Base-by-base conservation (phyloP, 2,797 vertebrate genomes). In the Phrynocephalus guinanensis region DNA sequence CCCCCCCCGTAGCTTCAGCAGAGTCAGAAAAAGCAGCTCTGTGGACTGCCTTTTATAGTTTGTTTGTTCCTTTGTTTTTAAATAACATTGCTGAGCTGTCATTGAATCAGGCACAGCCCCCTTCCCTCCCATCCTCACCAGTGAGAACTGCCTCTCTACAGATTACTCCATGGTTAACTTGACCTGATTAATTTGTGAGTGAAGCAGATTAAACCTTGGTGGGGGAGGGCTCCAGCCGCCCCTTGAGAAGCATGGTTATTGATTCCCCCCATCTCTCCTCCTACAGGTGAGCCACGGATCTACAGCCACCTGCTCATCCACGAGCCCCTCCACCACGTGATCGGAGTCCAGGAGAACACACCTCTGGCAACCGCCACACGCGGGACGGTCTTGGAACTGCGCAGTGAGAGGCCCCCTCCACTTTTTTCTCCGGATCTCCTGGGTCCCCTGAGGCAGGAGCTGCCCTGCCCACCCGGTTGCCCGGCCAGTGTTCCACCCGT, bases 241-340 rank as follows among this genome's bases (percentile, higher is more conserved):
- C 11, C 5, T 15, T 1, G 18, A 67, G 76, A 2, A 84, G 6
- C 30, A 10, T 1, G 16, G 2, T 5, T 1, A 0, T 28, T 18
- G 20, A 13, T 48, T 3, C 6, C 86, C 82, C 83, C 86, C 84
- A 91, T 91, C 7, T 93, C 89, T 88, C 70, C 77, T 48, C 33
- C 24, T 16, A 18, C 92, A 67, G 84, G 71, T 70, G 92, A 95
- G 15, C 92, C 95, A 33, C 93, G 91, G 80, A 85, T 93, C 26
- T 96, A 92, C 33, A 97, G 97, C 83, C 97, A 97, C 0, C 81
- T 97, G 6, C 79, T 97, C 56, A 95, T 97, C 26, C 96, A 92
- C 24, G 98, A 98, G 71, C 94, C 96, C 85, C 88, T 94, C 24
- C 95, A 95, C 33, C 91, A 94, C 0, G 66, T 94, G 24, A 91